Evolutionary conservation across 2,888 invertebrate genomes (phyloP).

Genomic region (Dicroscelio sp.): DNA sequence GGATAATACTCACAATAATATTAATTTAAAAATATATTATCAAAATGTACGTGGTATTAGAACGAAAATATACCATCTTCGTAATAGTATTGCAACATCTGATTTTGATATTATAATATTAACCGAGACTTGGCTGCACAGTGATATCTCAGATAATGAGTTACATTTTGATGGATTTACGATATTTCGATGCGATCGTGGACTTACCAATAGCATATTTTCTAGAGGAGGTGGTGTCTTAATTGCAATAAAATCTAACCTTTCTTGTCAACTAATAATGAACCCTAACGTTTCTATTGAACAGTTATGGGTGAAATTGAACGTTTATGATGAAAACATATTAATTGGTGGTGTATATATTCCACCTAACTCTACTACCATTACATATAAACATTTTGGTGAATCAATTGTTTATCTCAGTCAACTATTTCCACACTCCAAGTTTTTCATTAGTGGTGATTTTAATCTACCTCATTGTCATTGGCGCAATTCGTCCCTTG

Average conservation of each 20-base stretch:
- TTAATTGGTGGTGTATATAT: constrained; percentile 14
- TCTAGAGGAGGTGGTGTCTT: background rate
- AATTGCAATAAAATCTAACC: background rate
- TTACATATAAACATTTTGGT: background rate
- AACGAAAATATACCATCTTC: background rate
- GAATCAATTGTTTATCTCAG: background rate
- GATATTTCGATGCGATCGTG: constrained; percentile 1
- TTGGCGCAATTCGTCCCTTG: background rate
- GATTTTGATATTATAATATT: background rate
- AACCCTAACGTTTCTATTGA: background rate
- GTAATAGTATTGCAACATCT: background rate
- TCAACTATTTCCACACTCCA: background rate
- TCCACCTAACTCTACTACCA: background rate
- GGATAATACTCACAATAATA: background rate
- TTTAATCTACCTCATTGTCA: background rate
- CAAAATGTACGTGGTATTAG: constrained; percentile 16
- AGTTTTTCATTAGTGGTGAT: background rate
- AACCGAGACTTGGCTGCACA: background rate
- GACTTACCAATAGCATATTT: background rate
- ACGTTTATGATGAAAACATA: background rate
- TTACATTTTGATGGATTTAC: background rate
- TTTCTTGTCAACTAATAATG: background rate
- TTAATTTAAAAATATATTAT: background rate
- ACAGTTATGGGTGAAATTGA: background rate
- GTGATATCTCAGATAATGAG: constrained; percentile 1